Evolutionary conservation across 2,888 invertebrate genomes (phyloP).

Genomic region (Macrophya alboannulata): DNA sequence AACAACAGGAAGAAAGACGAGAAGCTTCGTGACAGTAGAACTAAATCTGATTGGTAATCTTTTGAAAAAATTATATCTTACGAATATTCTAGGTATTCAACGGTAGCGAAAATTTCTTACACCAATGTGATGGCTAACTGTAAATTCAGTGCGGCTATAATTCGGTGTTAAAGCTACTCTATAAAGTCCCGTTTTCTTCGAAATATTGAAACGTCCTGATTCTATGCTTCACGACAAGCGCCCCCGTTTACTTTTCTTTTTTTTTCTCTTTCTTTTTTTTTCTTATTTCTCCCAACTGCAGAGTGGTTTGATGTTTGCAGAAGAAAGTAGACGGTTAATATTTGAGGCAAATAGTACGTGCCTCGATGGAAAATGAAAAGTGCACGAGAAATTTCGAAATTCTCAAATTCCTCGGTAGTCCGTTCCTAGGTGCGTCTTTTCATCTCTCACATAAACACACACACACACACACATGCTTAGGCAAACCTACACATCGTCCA

Average conservation of each 20-base stretch:
- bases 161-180: not conserved
- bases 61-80: not conserved
- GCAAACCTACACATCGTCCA: not conserved
- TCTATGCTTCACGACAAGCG: slow-evolving; percentile 28
- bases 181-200: not conserved
- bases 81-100: not conserved
- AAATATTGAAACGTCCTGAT: slow-evolving; percentile 39
- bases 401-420: slow-evolving; percentile 42
- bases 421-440: slow-evolving; percentile 2
- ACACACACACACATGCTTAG: not conserved
- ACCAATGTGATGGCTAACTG: not conserved
- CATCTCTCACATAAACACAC: not conserved
- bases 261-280: too few relatives aligned
- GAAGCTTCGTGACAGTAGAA: not conserved
- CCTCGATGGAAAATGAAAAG: slow-evolving; percentile 35
- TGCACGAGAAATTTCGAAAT: slow-evolving; percentile 41
- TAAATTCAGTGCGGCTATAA: not conserved
- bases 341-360: slow-evolving; percentile 52
- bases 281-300: not conserved
- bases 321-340: slow-evolving; percentile 54
- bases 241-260: not conserved
- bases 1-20: not conserved
- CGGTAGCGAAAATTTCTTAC: not conserved
- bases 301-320: slow-evolving; percentile 41
- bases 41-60: not conserved